phyloP scores from a whole-genome alignment of 2,888 invertebrate species.

The Phasia obesa region DNA sequence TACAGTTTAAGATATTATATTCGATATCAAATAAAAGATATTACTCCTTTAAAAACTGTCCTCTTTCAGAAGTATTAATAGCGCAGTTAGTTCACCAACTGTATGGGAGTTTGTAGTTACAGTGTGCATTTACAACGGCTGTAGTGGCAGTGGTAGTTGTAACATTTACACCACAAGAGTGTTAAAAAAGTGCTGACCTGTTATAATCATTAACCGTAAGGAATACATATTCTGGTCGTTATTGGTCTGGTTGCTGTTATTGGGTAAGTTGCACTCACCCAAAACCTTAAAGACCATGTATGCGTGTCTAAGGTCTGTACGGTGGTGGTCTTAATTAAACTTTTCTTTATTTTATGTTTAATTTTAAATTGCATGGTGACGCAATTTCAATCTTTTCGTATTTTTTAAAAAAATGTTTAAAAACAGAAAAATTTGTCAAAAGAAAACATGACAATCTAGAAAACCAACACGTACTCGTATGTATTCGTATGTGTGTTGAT shows the following conservation, averaged over 20 bases:
- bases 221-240: conserved; percentile 34
- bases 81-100: conserved; percentile 19
- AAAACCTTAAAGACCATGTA: conserved; percentile 47
- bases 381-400: conserved; percentile 56
- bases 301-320: conserved; percentile 53
- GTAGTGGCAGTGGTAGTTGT: conserved; percentile 36
- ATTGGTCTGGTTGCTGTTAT: neutral
- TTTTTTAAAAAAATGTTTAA: conserved; percentile 8
- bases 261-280: conserved; percentile 53
- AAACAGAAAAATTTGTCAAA: neutral
- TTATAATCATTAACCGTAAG: conserved; percentile 66
- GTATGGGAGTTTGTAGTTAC: conserved; percentile 19
- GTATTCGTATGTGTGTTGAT: neutral
- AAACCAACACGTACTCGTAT: no score
- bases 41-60: no score
- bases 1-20: no score
- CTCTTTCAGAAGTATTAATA: neutral
- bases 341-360: conserved; percentile 46
- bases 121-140: conserved; percentile 7
- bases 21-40: neutral
- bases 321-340: conserved; percentile 66
- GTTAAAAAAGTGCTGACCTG: conserved; percentile 70
- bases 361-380: conserved; percentile 54
- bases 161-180: conserved; percentile 56
- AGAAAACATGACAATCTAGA: no score